These are phyloP conservation scores for Cephalopterus ornatus DNA, from an alignment of 2,113 vertebrate species.

Conservation along the genomic window DNA sequence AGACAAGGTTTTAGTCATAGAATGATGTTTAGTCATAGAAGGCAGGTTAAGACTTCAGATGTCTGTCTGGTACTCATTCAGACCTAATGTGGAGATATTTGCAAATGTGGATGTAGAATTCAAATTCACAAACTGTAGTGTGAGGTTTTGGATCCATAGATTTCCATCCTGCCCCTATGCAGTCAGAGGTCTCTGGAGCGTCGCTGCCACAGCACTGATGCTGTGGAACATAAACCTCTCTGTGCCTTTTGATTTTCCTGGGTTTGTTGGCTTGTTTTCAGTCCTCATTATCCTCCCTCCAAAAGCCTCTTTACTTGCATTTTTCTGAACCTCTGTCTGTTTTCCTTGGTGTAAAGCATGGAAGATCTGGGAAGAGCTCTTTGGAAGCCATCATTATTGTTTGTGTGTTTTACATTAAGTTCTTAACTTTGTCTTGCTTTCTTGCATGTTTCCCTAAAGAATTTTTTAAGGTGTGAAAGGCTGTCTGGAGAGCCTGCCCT, in stretches of 20 bases:
- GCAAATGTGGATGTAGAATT: neutral
- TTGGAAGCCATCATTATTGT: neutral
- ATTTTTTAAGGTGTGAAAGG: neutral
- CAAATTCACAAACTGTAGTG: neutral
- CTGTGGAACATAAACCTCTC: neutral
- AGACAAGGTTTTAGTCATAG: neutral
- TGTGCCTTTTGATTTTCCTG: neutral
- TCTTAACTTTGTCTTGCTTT: neutral
- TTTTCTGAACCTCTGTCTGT: neutral
- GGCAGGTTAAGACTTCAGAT: neutral
- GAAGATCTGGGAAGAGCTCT: neutral
- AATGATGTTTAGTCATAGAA: neutral
- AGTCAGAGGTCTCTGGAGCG: neutral
- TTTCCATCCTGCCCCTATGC: accelerated
- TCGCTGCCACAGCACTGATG: neutral
- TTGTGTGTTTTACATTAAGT: neutral
- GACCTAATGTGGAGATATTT: neutral
- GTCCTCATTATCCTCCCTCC: neutral
- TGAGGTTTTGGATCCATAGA: neutral
- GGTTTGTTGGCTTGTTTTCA: neutral
- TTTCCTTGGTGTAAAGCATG: neutral
- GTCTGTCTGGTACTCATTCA: neutral
- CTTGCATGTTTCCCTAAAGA: neutral
- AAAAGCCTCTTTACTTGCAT: neutral
- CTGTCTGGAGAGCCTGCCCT: neutral